Conservation (phyloP, 23 tunicate species). For the Oikopleura vanhoeffeni region DNA sequence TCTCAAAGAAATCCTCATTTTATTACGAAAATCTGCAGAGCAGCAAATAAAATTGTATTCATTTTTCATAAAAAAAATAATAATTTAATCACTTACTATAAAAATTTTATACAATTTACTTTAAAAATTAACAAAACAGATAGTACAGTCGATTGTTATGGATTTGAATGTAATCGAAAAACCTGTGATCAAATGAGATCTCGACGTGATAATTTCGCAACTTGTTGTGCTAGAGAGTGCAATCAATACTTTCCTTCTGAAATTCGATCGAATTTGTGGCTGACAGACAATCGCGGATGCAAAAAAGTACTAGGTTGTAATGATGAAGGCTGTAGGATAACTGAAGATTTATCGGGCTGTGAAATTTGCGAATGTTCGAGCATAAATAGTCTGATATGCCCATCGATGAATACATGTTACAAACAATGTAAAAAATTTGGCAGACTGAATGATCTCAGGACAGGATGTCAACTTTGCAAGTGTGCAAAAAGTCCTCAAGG, state of each 20-base stretch:
- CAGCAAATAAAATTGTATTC: too few relatives aligned
- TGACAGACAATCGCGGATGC: too few relatives aligned
- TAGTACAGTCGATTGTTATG: background rate
- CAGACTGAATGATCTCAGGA: background rate
- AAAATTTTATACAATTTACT: background rate
- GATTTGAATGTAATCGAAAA: background rate
- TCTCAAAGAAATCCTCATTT: too few relatives aligned
- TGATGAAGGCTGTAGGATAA: too few relatives aligned
- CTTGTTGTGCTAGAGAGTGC: too few relatives aligned
- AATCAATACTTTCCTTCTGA: too few relatives aligned
- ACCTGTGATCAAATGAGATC: too few relatives aligned
- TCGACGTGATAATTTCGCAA: too few relatives aligned
- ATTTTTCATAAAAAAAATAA: background rate
- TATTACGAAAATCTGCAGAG: too few relatives aligned
- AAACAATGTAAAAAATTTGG: background rate
- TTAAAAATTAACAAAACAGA: background rate
- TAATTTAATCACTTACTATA: background rate
- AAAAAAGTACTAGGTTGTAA: too few relatives aligned
- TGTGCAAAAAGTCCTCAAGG: background rate
- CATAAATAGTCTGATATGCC: background rate
- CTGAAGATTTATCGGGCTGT: too few relatives aligned
- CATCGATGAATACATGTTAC: background rate
- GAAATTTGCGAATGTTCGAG: background rate
- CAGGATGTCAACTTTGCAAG: background rate
- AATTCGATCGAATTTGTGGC: too few relatives aligned